Percentiles rank a stretch among this genome's conserved stretches.
phyloP scores from a whole-genome alignment of 2,888 invertebrate genomes.

The Trissolcus brochymenae region DNA sequence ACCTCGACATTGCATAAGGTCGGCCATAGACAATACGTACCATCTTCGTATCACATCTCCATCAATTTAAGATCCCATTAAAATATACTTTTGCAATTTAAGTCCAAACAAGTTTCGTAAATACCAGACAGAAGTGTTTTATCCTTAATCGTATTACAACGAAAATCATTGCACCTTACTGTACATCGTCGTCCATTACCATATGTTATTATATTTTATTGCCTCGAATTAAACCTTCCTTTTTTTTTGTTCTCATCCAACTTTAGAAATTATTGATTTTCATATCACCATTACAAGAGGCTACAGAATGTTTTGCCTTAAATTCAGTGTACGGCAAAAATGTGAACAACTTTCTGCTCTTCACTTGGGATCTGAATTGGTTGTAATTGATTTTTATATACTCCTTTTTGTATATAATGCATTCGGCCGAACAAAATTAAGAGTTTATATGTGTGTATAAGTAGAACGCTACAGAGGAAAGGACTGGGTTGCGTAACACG shows the following conservation, averaged over 20 bases:
- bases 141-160: too few species aligned
- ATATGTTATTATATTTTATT: too few species aligned
- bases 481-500: conserved; percentile 40
- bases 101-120: too few species aligned
- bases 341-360: conserved; percentile 4
- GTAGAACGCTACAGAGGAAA: conserved; percentile 29
- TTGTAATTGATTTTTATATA: conserved; percentile 9
- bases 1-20: conserved; percentile 63
- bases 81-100: too few species aligned
- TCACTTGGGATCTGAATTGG: conserved; percentile 7
- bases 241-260: too few species aligned
- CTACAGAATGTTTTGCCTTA: neutral
- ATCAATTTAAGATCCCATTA: too few species aligned
- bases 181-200: too few species aligned
- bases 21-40: conserved; percentile 49
- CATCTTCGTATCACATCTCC: conserved; percentile 10
- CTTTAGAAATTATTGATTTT: too few species aligned
- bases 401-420: conserved; percentile 2
- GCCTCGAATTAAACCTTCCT: too few species aligned
- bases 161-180: too few species aligned
- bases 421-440: conserved; percentile 23
- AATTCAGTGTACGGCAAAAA: neutral
- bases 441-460: conserved; percentile 25
- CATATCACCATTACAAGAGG: neutral
- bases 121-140: too few species aligned